Evolutionary conservation across 2,113 vertebrate genomes (phyloP), one percentile per base, ranked within the genome.

Genomic region (Gymnobelideus leadbeateri): DNA sequence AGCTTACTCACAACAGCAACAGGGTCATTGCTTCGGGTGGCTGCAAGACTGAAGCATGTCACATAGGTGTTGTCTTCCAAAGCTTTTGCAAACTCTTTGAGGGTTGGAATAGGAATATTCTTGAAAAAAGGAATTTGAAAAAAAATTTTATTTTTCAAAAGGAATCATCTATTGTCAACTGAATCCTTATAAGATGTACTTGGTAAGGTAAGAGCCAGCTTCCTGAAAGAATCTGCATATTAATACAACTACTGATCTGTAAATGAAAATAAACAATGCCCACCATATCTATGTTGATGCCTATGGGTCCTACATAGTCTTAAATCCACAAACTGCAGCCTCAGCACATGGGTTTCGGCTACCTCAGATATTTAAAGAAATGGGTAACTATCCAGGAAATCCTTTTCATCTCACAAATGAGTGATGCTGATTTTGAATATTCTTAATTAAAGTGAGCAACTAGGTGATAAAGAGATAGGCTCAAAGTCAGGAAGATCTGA

Each of bases 21-120:
- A 0, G 99, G 99, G 96, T 99, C 99, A 43, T 99, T 99, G 98
- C 99, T 99, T 95, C 99, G 98, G 14, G 99, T 99, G 53, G 99
- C 99, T 57, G 99, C 99, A 97, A 99, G 98, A 97, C 99, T 99
- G 93, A 99, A 99, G 97, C 98, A 99, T 97, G 99, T 99, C 96
- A 99, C 99, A 3, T 99, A 98, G 0, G 98, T 99, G 98, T 99
- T 99, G 94, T 96, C 99, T 98, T 99, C 99, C 99, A 99, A 98
- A 97, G 99, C 99, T 98, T 99, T 99, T 28, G 99, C 99, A 55
- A 99, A 99, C 93, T 99, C 99, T 98, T 99, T 99, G 96, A 99
- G 98, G 0, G 99, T 99, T 94, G 99, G 99, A 98, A 99, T 99
- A 7, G 99, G 99, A 98, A 99, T 99, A 98, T 99, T 99, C 99